Conservation (phyloP, 1,140 invertebrate genomes). For the Globodera rostochiensis region DNA sequence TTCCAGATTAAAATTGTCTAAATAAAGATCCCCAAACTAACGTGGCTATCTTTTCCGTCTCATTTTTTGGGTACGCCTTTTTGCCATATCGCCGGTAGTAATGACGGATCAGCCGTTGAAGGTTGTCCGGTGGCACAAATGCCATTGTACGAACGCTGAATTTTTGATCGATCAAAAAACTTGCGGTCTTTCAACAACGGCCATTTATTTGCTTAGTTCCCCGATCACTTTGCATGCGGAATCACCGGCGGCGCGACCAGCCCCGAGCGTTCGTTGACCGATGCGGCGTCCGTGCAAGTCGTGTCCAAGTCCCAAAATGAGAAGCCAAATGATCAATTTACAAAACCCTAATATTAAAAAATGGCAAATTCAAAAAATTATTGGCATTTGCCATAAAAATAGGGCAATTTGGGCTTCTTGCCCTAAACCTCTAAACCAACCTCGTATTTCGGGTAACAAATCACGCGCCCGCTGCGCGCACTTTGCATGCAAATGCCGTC, state of each 20-base stretch:
- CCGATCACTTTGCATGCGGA: slow-evolving; percentile 57
- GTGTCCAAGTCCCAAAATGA: slow-evolving; percentile 50
- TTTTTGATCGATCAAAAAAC: neutral
- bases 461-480: slow-evolving; percentile 57
- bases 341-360: neutral
- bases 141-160: slow-evolving; percentile 64
- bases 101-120: slow-evolving; percentile 61
- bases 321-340: neutral
- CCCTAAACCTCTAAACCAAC: neutral
- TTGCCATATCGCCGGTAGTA: slow-evolving; percentile 60
- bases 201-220: neutral
- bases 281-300: slow-evolving; percentile 57
- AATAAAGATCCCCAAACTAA: neutral
- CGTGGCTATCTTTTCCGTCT: slow-evolving; percentile 46
- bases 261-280: slow-evolving; percentile 42
- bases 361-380: too few relatives aligned
- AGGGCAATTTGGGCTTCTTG: too few relatives aligned
- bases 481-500: slow-evolving; percentile 55
- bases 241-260: slow-evolving; percentile 59
- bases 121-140: slow-evolving; percentile 63
- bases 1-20: too few relatives aligned
- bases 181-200: too few relatives aligned
- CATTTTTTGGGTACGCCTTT: slow-evolving; percentile 57
- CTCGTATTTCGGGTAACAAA: slow-evolving; percentile 61
- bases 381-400: too few relatives aligned